phyloP scores from a whole-genome alignment of 1,140 invertebrate genomes.

The Microplitis demolitor region DNA sequence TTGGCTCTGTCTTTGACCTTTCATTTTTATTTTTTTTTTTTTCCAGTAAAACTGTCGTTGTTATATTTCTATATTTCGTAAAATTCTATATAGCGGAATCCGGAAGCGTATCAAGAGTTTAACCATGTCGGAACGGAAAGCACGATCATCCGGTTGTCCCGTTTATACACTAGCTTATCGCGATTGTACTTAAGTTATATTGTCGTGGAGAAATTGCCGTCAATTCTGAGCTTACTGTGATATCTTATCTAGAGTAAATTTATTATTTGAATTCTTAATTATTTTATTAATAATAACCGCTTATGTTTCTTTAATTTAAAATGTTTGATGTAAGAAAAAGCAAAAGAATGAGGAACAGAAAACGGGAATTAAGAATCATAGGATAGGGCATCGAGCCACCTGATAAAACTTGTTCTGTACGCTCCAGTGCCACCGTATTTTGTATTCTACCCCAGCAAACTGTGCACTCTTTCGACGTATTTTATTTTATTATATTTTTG shows the following conservation, averaged over 20 bases:
- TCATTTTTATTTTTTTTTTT: no score
- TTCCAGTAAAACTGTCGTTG: no score
- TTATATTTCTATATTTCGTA: neutral
- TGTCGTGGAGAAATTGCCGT: slow-evolving; percentile 5
- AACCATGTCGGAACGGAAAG: slow-evolving; percentile 10
- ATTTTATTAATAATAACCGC: neutral
- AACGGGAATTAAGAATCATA: neutral
- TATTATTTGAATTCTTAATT: neutral
- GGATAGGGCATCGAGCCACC: slow-evolving; percentile 1
- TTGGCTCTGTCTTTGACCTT: neutral
- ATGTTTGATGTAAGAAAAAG: no score
- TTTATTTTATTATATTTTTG: neutral
- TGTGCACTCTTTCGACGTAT: neutral
- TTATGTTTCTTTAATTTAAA: no score
- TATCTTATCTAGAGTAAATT: neutral
- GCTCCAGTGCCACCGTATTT: slow-evolving; percentile 14
- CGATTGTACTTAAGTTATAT: neutral
- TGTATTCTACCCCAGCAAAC: slow-evolving; percentile 24
- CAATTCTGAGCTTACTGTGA: neutral
- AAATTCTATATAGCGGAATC: neutral
- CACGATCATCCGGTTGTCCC: neutral
- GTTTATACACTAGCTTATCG: slow-evolving; percentile 3
- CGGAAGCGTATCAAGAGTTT: slow-evolving; percentile 5
- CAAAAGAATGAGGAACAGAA: no score
- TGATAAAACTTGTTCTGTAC: slow-evolving; percentile 22